These are phyloP conservation scores for Chironomus riparius DNA, from an alignment of 2,888 invertebrate species.

Conservation along the genomic window DNA sequence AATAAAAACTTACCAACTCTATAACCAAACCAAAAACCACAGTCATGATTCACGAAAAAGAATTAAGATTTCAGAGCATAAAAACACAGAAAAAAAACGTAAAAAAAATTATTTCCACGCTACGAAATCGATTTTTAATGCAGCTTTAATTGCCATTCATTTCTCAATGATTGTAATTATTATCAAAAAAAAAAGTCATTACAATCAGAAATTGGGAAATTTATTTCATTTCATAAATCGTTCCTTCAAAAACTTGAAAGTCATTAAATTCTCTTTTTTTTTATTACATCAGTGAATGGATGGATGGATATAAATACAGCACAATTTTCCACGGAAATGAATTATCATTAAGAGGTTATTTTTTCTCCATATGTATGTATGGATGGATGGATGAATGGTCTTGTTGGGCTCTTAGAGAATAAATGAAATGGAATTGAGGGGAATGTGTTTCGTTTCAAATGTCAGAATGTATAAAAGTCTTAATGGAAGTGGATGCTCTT, in stretches of 20 bases:
- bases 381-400: too few species aligned
- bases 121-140: background rate
- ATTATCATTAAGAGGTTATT: background rate
- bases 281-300: background rate
- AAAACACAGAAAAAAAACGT: background rate
- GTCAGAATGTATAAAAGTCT: background rate
- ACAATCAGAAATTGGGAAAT: background rate
- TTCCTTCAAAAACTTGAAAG: background rate
- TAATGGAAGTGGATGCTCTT: background rate
- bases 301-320: background rate
- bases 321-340: background rate
- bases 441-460: too few species aligned
- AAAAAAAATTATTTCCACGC: background rate
- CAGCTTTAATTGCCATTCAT: conserved; percentile 3
- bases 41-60: too few species aligned
- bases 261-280: background rate
- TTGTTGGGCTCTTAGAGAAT: too few species aligned
- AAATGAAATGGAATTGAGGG: too few species aligned
- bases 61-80: background rate
- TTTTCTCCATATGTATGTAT: too few species aligned
- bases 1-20: too few species aligned
- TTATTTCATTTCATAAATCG: too few species aligned
- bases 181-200: background rate
- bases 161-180: background rate
- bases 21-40: too few species aligned